Conservation (phyloP, 1,140 invertebrate species). For the Saccostrea cuccullata region DNA sequence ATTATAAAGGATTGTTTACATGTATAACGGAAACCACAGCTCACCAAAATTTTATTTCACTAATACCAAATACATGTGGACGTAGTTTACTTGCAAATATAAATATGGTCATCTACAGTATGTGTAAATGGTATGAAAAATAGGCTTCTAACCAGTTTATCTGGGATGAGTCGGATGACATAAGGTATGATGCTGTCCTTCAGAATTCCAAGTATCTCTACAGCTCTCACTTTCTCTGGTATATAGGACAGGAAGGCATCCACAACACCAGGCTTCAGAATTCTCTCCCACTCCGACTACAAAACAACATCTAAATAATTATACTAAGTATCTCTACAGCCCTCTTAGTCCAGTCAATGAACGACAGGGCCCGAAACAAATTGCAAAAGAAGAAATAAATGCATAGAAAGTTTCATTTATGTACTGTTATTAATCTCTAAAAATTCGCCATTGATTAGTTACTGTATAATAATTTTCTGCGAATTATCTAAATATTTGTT, state of each 20-base stretch:
- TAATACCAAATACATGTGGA: no score
- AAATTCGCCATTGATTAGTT: no score
- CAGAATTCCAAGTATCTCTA: conserved; percentile 61
- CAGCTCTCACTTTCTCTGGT: conserved; percentile 56
- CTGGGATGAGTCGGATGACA: conserved; percentile 62
- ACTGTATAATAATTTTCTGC: no score
- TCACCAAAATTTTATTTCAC: no score
- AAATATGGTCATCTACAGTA: neutral
- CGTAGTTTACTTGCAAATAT: neutral
- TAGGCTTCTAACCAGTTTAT: conserved; percentile 62
- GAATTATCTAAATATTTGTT: no score
- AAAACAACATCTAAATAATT: neutral
- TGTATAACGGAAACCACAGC: no score
- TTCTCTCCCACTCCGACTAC: conserved; percentile 62
- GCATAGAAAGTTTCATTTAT: no score
- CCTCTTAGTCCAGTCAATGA: neutral
- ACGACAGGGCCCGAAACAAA: neutral
- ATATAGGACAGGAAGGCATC: conserved; percentile 64
- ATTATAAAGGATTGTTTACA: no score
- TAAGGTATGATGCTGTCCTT: conserved; percentile 66
- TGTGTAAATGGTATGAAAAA: neutral
- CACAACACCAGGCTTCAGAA: conserved; percentile 54
- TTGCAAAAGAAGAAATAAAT: no score
- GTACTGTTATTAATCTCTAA: no score
- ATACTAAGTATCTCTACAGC: neutral